Base-by-base conservation (phyloP, 2,888 invertebrate species). In the Hymenopus coronatus region DNA sequence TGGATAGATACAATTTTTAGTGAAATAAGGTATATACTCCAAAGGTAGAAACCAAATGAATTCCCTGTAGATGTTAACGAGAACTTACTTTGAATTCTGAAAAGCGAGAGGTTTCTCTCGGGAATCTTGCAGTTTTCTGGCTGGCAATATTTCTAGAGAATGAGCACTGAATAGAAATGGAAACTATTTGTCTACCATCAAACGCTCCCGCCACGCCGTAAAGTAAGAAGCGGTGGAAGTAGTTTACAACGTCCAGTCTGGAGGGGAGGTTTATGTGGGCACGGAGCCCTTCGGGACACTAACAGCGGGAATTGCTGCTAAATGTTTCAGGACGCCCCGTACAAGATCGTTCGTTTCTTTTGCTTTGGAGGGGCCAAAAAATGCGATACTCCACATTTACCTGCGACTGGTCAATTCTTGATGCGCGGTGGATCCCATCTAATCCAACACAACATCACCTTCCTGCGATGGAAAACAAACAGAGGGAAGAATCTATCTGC, bases 301-400 rank as follows among this genome's bases (percentile, higher is more conserved):
- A 82, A 33, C 82, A 27, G 82, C 82, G 87, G n/a, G 87, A 87
- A 87, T 87, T 87, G 87, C 87, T 87, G 87, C 54, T 87, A 87
- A 87, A 87, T 82, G 82, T 87, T 87, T 12, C 87, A 87, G 0
- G 54, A 87, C 27, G n/a, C 14, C 12, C 40, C 27, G n/a, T 20
- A 70, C 54, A 70, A 70, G 85, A 85, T 85, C 85, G 54, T 86
- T 81, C 86, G 28, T 86, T 86, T 81, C 86, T n/a, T 85, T 85
- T 85, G 54, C 85, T 54, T n/a, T 70, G 54, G 54, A 70, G 25
- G 15, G 54, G 54, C 54, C 54, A 15, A 70, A 70, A 70, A 70
- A 70, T 70, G 54, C 54, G 54, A 70, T 70, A 70, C 54, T 70
- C 54, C 54, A 70, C 54, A 70, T 70, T 70, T 70, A 70, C 54